Percentiles rank a stretch among this genome's conserved stretches.
Conservation (phyloP, 2,113 vertebrate species). For the Sapayoa aenigma region DNA sequence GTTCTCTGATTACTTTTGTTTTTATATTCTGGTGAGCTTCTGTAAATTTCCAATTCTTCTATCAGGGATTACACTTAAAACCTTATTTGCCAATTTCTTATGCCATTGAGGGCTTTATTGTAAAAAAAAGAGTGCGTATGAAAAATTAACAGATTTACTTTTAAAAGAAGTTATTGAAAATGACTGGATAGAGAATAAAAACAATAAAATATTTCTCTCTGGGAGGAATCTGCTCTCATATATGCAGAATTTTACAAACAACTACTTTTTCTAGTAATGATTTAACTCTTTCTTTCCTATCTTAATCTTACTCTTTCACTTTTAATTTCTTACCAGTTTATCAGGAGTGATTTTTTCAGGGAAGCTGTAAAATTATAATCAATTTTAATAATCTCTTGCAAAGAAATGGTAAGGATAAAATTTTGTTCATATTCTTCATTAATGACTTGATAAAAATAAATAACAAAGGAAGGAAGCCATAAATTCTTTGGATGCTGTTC, state of each 20-base stretch:
- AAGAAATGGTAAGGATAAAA: not conserved
- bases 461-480: not conserved
- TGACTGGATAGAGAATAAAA: not conserved
- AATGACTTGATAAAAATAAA: not conserved
- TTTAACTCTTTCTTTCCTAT: not conserved
- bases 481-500: not conserved
- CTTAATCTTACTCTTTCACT: not conserved
- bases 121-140: not conserved
- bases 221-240: rapidly evolving
- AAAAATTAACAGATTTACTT: not conserved
- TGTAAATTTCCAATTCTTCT: not conserved
- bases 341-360: not conserved
- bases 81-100: not conserved
- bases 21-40: not conserved
- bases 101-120: not conserved
- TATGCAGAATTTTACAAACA: not conserved
- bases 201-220: not conserved
- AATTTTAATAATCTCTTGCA: not conserved
- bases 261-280: not conserved
- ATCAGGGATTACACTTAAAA: not conserved
- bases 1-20: not conserved
- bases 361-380: not conserved
- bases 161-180: not conserved
- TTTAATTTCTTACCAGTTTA: not conserved
- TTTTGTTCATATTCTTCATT: not conserved